A percentile compares a stretch with the other conserved stretches of the same genome.
These are phyloP conservation scores for Echinometra lucunter DNA, from an alignment of 53 echinoderm and acorn worm genomes.

Conservation along the genomic window DNA sequence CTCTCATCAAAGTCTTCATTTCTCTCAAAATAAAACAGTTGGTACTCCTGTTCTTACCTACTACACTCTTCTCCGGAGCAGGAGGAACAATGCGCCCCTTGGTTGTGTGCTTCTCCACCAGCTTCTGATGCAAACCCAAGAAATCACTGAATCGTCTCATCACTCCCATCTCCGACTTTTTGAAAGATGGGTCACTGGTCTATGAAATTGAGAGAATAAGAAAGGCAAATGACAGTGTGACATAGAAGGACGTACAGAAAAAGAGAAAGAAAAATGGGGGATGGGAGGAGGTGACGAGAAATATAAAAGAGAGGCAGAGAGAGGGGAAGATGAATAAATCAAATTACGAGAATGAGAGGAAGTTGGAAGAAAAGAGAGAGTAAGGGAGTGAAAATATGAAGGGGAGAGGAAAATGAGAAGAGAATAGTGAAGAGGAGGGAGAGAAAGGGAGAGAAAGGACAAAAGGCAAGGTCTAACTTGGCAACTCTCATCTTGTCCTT, in stretches of 20 bases:
- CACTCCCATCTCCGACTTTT: conserved; percentile 83
- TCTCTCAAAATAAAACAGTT: background rate
- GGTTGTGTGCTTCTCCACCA: conserved; percentile 80
- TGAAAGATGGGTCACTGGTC: conserved; percentile 93
- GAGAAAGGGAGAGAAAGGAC: background rate
- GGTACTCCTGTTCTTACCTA: conserved; percentile 77
- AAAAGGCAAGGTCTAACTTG: background rate
- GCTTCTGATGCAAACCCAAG: conserved; percentile 97
- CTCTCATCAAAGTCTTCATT: too few species aligned
- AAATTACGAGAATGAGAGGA: too few species aligned
- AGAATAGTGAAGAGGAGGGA: background rate
- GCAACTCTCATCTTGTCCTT: too few species aligned
- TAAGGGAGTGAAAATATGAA: background rate
- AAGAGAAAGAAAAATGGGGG: background rate
- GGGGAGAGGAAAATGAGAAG: background rate
- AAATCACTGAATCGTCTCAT: conserved; percentile 97
- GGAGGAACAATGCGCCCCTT: conserved; percentile 96
- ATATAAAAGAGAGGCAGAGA: background rate
- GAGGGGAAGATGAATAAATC: background rate
- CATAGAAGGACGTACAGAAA: background rate
- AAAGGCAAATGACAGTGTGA: background rate
- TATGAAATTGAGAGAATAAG: conserved; percentile 28
- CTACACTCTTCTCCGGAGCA: conserved; percentile 99
- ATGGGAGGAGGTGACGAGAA: background rate
- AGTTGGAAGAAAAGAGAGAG: too few species aligned